Percentiles rank a stretch among this genome's conserved stretches.
These are phyloP conservation scores for Geodia barretti DNA, from an alignment of 37 sponge, comb jelly and placozoan species.

Conservation along the genomic window DNA sequence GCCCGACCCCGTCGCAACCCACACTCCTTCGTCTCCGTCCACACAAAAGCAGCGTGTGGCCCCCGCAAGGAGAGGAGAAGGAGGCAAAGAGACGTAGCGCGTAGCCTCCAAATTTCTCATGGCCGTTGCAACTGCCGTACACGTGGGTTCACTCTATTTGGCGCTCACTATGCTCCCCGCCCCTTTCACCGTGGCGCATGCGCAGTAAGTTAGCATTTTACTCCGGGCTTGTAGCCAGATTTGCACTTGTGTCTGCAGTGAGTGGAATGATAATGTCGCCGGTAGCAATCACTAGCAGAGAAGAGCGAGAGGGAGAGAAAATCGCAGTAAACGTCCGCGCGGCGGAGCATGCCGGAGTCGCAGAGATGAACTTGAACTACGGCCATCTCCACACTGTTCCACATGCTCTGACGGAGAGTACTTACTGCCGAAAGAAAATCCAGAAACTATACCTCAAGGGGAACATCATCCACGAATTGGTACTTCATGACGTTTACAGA, in stretches of 20 bases:
- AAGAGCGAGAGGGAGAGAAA: neutral
- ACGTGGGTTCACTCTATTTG: neutral
- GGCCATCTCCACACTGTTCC: conserved; percentile 18
- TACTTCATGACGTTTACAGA: neutral
- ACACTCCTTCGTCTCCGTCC: conserved; percentile 65
- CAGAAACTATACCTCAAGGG: conserved; percentile 38
- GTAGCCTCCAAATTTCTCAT: conserved; percentile 56
- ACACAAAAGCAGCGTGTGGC: conserved; percentile 43
- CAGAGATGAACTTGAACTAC: conserved; percentile 25
- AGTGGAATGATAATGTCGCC: too few relatives aligned
- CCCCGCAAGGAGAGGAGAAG: conserved; percentile 2
- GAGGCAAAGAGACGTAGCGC: conserved; percentile 19
- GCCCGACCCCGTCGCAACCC: conserved; percentile 36
- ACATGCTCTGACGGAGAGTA: neutral
- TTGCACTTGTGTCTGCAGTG: too few relatives aligned
- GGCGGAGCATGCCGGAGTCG: neutral
- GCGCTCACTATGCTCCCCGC: too few relatives aligned
- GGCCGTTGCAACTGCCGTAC: neutral
- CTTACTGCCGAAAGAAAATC: conserved; percentile 1
- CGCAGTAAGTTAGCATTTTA: neutral
- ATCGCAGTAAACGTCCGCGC: neutral
- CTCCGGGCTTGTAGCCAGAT: too few relatives aligned
- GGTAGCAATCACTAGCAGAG: too few relatives aligned
- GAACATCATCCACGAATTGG: conserved; percentile 27
- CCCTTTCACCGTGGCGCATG: too few relatives aligned